Evolutionary conservation across 2,113 vertebrate species (phyloP).

Genomic region (Opisthocomus hoazin): DNA sequence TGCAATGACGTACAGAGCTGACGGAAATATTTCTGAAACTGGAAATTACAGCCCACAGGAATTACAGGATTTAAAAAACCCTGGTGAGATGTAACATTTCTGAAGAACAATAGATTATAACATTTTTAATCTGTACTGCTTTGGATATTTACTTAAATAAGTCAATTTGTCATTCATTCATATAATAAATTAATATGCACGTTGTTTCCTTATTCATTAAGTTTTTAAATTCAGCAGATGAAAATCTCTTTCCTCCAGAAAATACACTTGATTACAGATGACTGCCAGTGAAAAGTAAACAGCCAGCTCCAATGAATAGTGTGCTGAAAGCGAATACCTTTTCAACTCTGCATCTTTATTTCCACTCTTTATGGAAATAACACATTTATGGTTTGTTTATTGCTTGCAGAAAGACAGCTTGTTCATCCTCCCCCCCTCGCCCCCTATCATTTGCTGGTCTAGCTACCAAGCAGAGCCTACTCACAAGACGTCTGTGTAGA

Average conservation of each 20-base stretch:
- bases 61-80: slow-evolving; percentile 19
- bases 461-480: neutral
- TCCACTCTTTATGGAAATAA: slow-evolving; percentile 15
- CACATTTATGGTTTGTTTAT: slow-evolving; percentile 6
- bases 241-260: neutral
- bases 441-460: neutral
- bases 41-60: slow-evolving; percentile 37
- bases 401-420: neutral
- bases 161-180: neutral
- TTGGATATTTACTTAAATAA: neutral
- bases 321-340: neutral
- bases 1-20: slow-evolving; percentile 31
- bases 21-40: slow-evolving; percentile 5
- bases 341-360: neutral
- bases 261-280: neutral
- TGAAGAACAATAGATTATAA: slow-evolving; percentile 41
- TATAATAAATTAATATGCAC: neutral
- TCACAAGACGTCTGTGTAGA: neutral
- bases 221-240: neutral
- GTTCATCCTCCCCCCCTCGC: neutral
- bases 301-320: neutral
- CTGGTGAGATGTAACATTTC: slow-evolving; percentile 28
- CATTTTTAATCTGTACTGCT: neutral
- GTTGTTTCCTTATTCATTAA: neutral
- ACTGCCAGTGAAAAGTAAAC: neutral